Evolutionary conservation across 2,888 invertebrate genomes (phyloP), one percentile per base, ranked within the genome.

Genomic region (Spilarctia lutea): DNA sequence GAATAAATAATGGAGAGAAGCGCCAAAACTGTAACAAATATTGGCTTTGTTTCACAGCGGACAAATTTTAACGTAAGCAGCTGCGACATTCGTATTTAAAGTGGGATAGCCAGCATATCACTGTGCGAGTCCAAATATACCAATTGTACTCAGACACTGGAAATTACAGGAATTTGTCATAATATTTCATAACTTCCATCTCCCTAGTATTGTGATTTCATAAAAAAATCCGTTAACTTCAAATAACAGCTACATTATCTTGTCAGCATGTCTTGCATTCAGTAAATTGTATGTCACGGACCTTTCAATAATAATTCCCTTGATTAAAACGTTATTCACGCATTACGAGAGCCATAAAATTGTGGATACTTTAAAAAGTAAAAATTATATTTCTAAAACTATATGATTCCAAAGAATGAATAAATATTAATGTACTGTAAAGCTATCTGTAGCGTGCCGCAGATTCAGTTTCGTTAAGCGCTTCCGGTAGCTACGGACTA

Each of bases 11-110:
- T 91, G 90, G 86, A 86, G 87, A 82, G 79, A 81, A 83, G 85
- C 82, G 86, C 84, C 88, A 82, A 89, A 93, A 93, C 90, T 93
- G 93, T 91, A 91, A 89, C 90, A 89, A 91, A 92, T 94, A 94
- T 94, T 93, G 91, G 91, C 88, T 89, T 91, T 92, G 91, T 93
- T 93, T 91, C 86, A 84, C 83, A 88, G 82, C 88, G 87, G 86
- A 87, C 90, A 90, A 90, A 92, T 92, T 91, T 91, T 90, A 91
- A 87, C 86, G 89, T 81, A 81, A 86, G 85, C 94, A 93, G 91
- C 91, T 93, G 92, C 81, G 90, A 82, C 88, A 84, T 82, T 82
- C 84, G 81, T 80, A 81, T 78, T 79, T 81, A 77, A 78, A 75
- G 77, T 56, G 75, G 76, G 75, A 75, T 74, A 75, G 71, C 74